Base-by-base conservation (phyloP, 2,888 invertebrate genomes). In the Andrena camellia region DNA sequence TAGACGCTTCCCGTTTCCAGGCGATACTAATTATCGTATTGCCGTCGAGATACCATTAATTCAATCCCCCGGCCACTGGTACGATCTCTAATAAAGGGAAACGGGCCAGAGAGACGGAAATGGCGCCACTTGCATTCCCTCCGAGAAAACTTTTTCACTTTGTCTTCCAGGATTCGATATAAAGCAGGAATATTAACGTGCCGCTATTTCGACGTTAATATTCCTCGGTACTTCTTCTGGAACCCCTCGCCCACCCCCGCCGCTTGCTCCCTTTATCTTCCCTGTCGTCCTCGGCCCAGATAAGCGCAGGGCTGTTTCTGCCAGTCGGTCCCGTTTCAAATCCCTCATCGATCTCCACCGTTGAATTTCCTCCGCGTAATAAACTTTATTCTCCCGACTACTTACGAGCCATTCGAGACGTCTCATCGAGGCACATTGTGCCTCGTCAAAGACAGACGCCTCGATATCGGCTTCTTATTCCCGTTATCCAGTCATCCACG, bases 141-240 rank as follows among this genome's bases (percentile, higher is more conserved):
- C 31, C 35, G 42, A 59, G 52, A 68, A 81, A 80, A 60, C 71
- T 83, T 70, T 80, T 80, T 78, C 63, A 73, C 83, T 81, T 78
- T 72, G 81, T 70, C 67, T 63, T 52, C 62, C 48, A 17, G 26
- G 33, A 54, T 63, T 70, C 81, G 81, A 81, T 85, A 81, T 75
- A 75, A 83, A 81, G 75, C 72, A 29, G 72, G 81, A 85, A 83
- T 84, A 86, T 87, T 81, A 87, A 62, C 76, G 68, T 78, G 71
- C 80, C 63, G 76, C 75, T 81, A 85, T 69, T 77, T 72, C 77
- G 71, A 77, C 84, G 84, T 80, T 86, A 86, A 79, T 80, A 86
- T 86, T 86, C 79, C 73, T 50, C 74, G 73, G 69, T 35, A 64
- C 64, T 75, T 54, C 78, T 74, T 69, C 80, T 74, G 33, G 35